Conservation (phyloP, 2,888 invertebrate species). For the Macrophya alboannulata region DNA sequence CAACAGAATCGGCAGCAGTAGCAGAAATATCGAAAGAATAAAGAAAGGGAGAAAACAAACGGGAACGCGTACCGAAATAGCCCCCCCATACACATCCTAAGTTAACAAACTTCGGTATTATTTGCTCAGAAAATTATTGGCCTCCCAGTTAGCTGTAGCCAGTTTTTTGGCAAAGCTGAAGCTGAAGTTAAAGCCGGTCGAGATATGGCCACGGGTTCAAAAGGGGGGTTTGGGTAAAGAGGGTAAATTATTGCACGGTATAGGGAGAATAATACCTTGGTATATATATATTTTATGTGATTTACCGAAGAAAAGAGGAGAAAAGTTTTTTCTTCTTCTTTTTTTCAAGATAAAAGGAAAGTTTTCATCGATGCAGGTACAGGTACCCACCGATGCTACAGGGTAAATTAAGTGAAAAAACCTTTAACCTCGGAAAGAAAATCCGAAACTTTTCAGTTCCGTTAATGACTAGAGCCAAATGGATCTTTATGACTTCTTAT, state of each 20-base stretch:
- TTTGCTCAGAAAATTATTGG: constrained; percentile 46
- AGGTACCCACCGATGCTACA: not conserved
- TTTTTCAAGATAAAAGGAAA: constrained; percentile 30
- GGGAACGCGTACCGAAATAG: constrained; percentile 18
- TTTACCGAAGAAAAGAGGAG: not conserved
- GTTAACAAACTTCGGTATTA: constrained; percentile 43
- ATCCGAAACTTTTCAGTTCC: constrained; percentile 8
- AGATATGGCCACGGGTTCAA: not conserved
- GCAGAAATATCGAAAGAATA: not conserved
- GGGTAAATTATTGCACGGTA: not conserved
- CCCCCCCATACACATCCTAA: constrained; percentile 28
- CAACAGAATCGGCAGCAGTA: not conserved
- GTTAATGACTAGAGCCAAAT: constrained; percentile 8
- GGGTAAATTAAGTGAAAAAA: constrained; percentile 25
- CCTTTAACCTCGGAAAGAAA: not conserved
- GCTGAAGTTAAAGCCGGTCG: not conserved
- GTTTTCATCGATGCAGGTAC: constrained; percentile 1
- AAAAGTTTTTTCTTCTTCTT: not conserved
- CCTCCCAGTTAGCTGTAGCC: not conserved
- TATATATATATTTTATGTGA: constrained; percentile 24
- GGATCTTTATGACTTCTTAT: not conserved
- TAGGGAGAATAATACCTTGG: constrained; percentile 8
- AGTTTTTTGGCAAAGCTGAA: constrained; percentile 26
- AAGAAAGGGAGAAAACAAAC: not conserved
- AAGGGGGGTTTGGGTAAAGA: not conserved